A percentile compares a stretch with the other conserved stretches of the same genome.
Conservation (phyloP, 2,113 vertebrate species). For the Mellivora capensis region DNA sequence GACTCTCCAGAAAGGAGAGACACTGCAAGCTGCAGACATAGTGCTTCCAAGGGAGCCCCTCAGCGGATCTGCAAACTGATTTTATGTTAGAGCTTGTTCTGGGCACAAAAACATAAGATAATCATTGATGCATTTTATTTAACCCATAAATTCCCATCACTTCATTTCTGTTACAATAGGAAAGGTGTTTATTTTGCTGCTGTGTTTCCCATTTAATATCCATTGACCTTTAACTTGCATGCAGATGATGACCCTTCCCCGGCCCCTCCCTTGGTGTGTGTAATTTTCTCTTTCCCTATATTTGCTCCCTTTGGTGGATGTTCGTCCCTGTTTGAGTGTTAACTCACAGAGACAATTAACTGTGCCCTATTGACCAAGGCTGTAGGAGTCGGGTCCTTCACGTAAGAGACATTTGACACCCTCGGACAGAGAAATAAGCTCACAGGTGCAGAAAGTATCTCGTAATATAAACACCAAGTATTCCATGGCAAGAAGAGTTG, state of each 20-base stretch:
- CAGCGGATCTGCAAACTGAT: fast-evolving
- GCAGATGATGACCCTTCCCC: not conserved
- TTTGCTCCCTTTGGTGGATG: not conserved
- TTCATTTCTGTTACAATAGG: not conserved
- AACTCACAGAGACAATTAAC: not conserved
- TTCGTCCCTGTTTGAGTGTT: not conserved
- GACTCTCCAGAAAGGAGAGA: not conserved
- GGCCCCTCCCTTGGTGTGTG: not conserved
- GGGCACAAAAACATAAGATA: not conserved
- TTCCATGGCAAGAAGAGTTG: too few species aligned
- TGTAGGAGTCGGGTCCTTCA: too few species aligned
- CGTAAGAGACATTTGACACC: not conserved
- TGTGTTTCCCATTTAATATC: too few species aligned
- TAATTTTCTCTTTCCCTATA: not conserved
- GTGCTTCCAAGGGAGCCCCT: not conserved
- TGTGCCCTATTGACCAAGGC: not conserved
- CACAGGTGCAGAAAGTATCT: not conserved
- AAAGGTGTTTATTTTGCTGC: not conserved
- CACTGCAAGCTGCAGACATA: not conserved
- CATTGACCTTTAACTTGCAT: not conserved
- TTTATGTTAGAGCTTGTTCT: not conserved
- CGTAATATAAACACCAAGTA: not conserved
- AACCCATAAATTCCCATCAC: not conserved
- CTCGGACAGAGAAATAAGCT: not conserved
- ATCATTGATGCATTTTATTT: not conserved